Percentiles rank a stretch among this genome's conserved stretches.
These are phyloP conservation scores for Babyrousa celebensis DNA, from an alignment of 2,797 vertebrate genomes.

Conservation along the genomic window DNA sequence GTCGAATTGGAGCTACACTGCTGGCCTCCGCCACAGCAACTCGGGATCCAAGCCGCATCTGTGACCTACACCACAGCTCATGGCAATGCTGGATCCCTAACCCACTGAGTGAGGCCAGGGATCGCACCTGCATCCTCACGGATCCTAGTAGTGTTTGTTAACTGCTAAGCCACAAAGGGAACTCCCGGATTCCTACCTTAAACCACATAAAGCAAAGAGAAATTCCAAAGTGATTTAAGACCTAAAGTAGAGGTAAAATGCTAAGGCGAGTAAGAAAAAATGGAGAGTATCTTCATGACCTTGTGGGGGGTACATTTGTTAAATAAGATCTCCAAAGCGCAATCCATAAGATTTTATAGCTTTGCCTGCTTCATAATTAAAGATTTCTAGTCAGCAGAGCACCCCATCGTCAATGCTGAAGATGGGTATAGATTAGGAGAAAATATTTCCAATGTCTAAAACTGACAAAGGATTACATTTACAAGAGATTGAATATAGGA, in stretches of 20 bases:
- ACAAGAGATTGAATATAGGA: constrained; percentile 10
- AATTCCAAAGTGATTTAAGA: constrained; percentile 11
- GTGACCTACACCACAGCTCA: no score
- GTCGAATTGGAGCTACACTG: no score
- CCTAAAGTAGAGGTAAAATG: background rate
- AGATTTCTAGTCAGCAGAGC: constrained; percentile 19
- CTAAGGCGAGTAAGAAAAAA: constrained; percentile 6
- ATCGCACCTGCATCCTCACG: no score
- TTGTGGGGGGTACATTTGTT: constrained; percentile 25
- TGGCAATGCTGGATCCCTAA: no score
- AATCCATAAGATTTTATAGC: background rate
- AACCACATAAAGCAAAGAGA: constrained; percentile 15
- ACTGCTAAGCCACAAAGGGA: no score
- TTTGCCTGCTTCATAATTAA: constrained; percentile 35
- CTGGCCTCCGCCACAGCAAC: no score
- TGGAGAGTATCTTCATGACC: background rate
- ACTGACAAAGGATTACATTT: background rate
- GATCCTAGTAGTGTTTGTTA: no score
- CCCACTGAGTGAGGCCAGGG: no score
- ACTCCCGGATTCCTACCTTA: background rate
- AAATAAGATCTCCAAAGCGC: constrained; percentile 14
- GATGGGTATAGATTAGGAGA: background rate
- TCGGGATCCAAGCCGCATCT: no score
- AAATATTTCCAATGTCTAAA: constrained; percentile 53
- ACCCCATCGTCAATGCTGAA: constrained; percentile 27